Base-by-base conservation (phyloP, 1,140 invertebrate species). In the Meloidogyne hapla region DNA sequence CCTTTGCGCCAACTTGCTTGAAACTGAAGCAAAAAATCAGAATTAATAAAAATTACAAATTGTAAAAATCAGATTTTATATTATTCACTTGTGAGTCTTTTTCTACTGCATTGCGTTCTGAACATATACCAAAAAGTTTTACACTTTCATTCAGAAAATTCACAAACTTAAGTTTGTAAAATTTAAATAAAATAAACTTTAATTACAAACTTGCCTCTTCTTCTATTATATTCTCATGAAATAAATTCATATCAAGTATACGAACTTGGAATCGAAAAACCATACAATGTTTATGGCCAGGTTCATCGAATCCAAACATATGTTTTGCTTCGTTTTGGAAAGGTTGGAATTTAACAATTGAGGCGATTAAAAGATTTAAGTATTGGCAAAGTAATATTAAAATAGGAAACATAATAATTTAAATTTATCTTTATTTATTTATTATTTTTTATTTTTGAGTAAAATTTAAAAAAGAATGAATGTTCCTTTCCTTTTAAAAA, bases 291-390 rank as follows among this genome's bases (percentile, higher is more conserved):
- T 40, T 56, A n/a, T 64, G 62, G 3, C 68, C 45, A 12, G 69
- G 62, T 15, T 72, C 75, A 10, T 63, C 66, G 10, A 77, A 28
- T 28, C 75, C 75, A 73, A 77, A 77, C 21, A 69, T 48, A 28
- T 61, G 66, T 33, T 65, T 69, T 28, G 48, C 63, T 64, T 42
- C 42, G 42, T 77, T 61, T 63, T 77, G 75, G 40, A 77, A 77
- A 9, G 75, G 56, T 73, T 73, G 70, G 56, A 73, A 73, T n/a
- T 64, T 61, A n/a, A 73, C 70, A 25, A 73, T 73, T 61, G 70
- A 73, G 21, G 48, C 48, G n/a, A 56, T 56, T 56, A 56, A n/a
- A n/a, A 56, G n/a, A 56, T 56, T n/a, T n/a, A 56, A 56, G n/a
- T 56, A 56, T 56, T 56, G 48, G n/a, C n/a, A 56, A 56, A 56